These are phyloP conservation scores for Liolophura sinensis DNA, from an alignment of 1,140 invertebrate genomes.

Conservation along the genomic window DNA sequence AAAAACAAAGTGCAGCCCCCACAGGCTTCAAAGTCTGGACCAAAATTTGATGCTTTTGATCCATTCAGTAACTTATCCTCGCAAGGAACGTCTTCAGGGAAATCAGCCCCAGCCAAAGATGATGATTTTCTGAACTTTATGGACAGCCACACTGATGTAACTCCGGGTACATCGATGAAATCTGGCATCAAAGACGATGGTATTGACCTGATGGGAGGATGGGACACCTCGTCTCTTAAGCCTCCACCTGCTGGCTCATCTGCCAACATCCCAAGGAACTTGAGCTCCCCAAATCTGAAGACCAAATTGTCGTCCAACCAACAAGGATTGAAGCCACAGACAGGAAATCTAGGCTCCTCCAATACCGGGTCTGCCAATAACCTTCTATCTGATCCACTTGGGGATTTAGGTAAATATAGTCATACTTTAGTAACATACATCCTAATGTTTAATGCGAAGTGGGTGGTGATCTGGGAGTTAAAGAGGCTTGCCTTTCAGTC, in stretches of 20 bases:
- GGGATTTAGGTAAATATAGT: background rate
- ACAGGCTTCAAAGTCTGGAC: background rate
- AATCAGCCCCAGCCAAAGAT: conserved; percentile 8
- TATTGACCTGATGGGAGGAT: conserved; percentile 46
- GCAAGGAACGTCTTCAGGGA: conserved; percentile 3
- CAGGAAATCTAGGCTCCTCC: background rate
- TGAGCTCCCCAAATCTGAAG: conserved; percentile 10
- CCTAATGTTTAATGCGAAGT: background rate
- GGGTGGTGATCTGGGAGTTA: background rate
- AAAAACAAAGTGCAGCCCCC: background rate
- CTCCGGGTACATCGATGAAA: background rate
- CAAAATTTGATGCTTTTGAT: conserved; percentile 20
- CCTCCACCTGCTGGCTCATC: background rate
- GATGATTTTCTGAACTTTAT: conserved; percentile 42
- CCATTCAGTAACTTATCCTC: conserved; percentile 19
- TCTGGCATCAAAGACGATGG: conserved; percentile 11
- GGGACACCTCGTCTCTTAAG: conserved; percentile 28
- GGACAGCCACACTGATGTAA: conserved; percentile 21
- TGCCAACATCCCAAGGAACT: conserved; percentile 14
- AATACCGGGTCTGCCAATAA: background rate
- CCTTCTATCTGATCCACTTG: background rate
- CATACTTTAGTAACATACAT: background rate
- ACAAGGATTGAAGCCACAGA: background rate
- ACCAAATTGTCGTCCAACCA: conserved; percentile 21
- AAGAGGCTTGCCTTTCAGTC: background rate